Percentiles rank a stretch among this genome's conserved stretches.
Conservation (phyloP, 1,140 invertebrate species). For the Diplogasteroides magnus region DNA sequence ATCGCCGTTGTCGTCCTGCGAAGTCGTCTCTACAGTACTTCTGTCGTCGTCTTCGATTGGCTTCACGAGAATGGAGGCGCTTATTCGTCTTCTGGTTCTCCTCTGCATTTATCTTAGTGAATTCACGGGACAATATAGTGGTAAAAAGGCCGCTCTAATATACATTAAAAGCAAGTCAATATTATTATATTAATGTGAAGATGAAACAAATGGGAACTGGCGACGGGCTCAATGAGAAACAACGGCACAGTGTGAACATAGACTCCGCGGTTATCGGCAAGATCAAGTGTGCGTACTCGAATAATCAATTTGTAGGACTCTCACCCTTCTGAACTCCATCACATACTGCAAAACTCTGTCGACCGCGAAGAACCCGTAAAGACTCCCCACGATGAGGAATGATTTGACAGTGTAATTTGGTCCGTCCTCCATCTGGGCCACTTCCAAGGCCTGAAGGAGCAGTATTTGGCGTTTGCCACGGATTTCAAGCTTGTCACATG, state of each 20-base stretch:
- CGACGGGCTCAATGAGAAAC: too few species aligned
- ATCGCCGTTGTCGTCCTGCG: constrained; percentile 13
- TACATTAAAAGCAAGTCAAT: too few species aligned
- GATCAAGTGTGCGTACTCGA: background rate
- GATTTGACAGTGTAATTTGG: constrained; percentile 35
- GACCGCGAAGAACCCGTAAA: constrained; percentile 39
- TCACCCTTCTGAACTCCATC: constrained; percentile 37
- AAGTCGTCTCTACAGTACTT: background rate
- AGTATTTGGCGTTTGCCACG: constrained; percentile 7
- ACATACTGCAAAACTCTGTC: constrained; percentile 38
- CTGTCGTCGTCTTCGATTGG: too few species aligned
- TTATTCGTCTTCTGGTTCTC: too few species aligned
- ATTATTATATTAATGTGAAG: too few species aligned
- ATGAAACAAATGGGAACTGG: too few species aligned
- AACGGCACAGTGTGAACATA: too few species aligned
- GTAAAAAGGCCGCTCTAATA: too few species aligned
- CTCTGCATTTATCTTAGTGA: too few species aligned
- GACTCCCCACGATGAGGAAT: constrained; percentile 37
- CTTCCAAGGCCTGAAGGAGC: constrained; percentile 20
- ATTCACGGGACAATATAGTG: too few species aligned
- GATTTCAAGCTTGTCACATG: constrained; percentile 21
- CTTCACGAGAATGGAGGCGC: too few species aligned
- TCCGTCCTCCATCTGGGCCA: constrained; percentile 3
- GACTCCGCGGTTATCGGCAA: background rate
- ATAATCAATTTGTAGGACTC: background rate